Evolutionary conservation across 2,797 vertebrate species (phyloP).

Genomic region (Kryptolebias ocellatus): DNA sequence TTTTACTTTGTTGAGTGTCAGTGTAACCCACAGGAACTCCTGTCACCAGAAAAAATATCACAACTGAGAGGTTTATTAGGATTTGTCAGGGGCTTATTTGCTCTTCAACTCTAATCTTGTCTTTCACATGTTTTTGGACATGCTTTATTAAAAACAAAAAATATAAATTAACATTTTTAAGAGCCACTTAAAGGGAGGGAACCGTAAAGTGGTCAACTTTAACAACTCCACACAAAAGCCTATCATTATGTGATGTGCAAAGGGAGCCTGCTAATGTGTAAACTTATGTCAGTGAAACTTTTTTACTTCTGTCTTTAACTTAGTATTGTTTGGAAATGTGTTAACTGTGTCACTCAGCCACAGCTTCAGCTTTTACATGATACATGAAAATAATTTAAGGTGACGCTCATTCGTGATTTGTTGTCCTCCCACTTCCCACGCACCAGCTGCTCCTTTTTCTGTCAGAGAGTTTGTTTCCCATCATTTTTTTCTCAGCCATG

Average conservation of each 20-base stretch:
- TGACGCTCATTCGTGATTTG: conserved; percentile 17
- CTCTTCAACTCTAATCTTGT: not conserved
- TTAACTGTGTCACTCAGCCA: conserved; percentile 6
- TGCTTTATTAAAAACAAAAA: no score
- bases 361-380: not conserved
- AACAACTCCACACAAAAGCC: no score
- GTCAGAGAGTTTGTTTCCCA: conserved; percentile 2
- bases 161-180: no score
- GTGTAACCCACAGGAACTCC: conserved; percentile 23
- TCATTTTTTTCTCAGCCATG: conserved; percentile 9
- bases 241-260: no score
- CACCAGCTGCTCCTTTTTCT: conserved; percentile 14
- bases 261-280: no score
- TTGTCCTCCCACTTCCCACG: conserved; percentile 18
- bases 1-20: conserved; percentile 33
- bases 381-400: not conserved
- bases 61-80: not conserved
- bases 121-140: no score
- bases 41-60: conserved; percentile 33
- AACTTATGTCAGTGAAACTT: no score
- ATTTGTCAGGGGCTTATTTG: not conserved
- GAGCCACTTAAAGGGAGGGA: no score
- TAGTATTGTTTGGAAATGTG: conserved; percentile 8
- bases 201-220: no score
- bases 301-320: not conserved